Evolutionary conservation across 2,113 vertebrate species (phyloP).

Genomic region (Capreolus pygargus): DNA sequence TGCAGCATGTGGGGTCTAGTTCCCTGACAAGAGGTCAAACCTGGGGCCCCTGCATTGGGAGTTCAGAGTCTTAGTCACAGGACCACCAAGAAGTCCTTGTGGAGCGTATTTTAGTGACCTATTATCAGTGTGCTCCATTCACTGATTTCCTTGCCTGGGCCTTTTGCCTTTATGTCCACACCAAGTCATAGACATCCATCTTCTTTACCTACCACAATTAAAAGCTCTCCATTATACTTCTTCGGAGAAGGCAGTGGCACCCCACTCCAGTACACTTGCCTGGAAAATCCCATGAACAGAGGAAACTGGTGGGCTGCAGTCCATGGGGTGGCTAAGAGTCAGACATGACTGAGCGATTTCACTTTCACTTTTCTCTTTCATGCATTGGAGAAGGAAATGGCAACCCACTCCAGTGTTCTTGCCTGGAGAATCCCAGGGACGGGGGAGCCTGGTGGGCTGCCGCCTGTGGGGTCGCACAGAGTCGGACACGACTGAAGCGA

Average conservation of each 20-base stretch:
- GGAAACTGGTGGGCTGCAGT: too few relatives aligned
- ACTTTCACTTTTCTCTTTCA: too few relatives aligned
- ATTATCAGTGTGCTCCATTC: background rate
- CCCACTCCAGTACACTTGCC: too few relatives aligned
- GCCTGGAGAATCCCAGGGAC: too few relatives aligned
- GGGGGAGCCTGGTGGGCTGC: too few relatives aligned
- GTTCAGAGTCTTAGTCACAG: background rate
- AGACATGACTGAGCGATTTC: too few relatives aligned
- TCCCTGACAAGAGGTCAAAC: background rate
- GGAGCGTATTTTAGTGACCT: background rate
- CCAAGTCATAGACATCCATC: background rate
- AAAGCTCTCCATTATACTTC: background rate
- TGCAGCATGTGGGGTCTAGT: background rate
- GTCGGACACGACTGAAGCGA: too few relatives aligned
- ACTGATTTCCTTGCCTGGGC: background rate
- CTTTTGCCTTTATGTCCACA: background rate
- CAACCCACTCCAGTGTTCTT: too few relatives aligned
- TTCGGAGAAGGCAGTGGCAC: background rate
- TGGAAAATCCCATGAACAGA: too few relatives aligned
- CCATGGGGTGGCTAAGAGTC: too few relatives aligned
- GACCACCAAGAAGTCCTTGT: background rate
- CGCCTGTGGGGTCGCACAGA: too few relatives aligned
- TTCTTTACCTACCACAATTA: background rate
- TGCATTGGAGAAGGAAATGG: too few relatives aligned
- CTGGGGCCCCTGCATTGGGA: background rate